These are phyloP conservation scores for Acrocephalus scirpaceus DNA, from an alignment of 2,797 vertebrate species.

Conservation along the genomic window DNA sequence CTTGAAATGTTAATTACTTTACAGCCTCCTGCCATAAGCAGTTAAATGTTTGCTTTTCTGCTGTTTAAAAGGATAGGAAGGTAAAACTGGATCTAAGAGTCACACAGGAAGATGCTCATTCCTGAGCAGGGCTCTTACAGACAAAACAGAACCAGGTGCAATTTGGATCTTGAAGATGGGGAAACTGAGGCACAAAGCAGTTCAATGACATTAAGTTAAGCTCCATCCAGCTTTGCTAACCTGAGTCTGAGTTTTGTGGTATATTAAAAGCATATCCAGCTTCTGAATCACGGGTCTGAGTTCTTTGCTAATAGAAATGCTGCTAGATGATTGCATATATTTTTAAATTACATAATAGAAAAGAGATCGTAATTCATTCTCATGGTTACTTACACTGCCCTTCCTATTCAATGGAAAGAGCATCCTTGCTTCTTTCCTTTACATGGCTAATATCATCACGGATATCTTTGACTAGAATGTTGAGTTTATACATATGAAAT, in stretches of 20 bases:
- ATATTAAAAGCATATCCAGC: not conserved
- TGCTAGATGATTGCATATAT: not conserved
- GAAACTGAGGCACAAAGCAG: not conserved
- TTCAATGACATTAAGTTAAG: not conserved
- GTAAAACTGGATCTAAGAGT: not conserved
- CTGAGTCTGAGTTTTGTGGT: not conserved
- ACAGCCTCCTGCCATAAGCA: not conserved
- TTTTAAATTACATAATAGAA: not conserved
- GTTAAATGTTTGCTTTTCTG: not conserved
- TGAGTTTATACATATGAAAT: not conserved
- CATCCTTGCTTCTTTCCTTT: not conserved
- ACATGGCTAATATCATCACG: not conserved
- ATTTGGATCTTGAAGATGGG: not conserved
- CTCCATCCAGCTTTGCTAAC: not conserved
- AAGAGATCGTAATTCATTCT: not conserved
- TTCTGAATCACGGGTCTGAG: not conserved
- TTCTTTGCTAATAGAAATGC: not conserved
- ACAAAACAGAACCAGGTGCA: not conserved
- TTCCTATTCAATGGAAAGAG: not conserved
- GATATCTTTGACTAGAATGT: not conserved
- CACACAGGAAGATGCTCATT: not conserved
- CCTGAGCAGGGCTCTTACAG: not conserved
- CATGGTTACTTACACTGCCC: not conserved
- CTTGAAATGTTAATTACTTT: not conserved
- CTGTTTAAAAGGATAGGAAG: not conserved